Evolutionary conservation across 2,113 vertebrate genomes (phyloP).

Genomic region (Tringa solitaria): DNA sequence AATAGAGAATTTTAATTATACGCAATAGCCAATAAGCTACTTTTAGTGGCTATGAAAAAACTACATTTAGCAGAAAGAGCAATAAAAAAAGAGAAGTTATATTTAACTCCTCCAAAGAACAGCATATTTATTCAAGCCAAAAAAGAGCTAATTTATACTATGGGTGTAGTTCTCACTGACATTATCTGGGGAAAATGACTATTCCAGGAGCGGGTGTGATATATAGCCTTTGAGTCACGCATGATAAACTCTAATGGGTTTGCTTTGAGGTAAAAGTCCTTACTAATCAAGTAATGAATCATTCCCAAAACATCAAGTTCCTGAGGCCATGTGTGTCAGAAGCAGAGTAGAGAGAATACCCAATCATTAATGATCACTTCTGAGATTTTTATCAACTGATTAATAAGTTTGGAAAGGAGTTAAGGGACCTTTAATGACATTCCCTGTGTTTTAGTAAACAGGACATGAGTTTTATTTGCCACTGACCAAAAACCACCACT

Average conservation of each 20-base stretch:
- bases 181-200: constrained; percentile 61
- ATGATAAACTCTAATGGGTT: constrained; percentile 51
- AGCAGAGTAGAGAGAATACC: neutral
- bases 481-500: neutral
- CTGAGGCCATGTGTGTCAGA: constrained; percentile 23
- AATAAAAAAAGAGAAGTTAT: constrained; percentile 48
- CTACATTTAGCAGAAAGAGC: constrained; percentile 38
- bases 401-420: constrained; percentile 33
- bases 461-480: neutral
- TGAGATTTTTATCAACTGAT: constrained; percentile 48
- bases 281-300: constrained; percentile 61
- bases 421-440: constrained; percentile 20
- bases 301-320: constrained; percentile 4
- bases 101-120: constrained; percentile 44
- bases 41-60: constrained; percentile 31
- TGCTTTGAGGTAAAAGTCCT: constrained; percentile 56
- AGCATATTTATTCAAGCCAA: constrained; percentile 44
- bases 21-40: constrained; percentile 20
- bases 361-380: constrained; percentile 6
- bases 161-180: constrained; percentile 43
- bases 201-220: constrained; percentile 30
- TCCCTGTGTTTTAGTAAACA: constrained; percentile 2
- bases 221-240: constrained; percentile 45
- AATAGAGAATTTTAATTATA: constrained; percentile 43
- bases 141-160: constrained; percentile 44